Percentiles rank a stretch among this genome's conserved stretches.
Evolutionary conservation across 2,113 vertebrate genomes (phyloP).

Genomic region (Nematolebias whitei): DNA sequence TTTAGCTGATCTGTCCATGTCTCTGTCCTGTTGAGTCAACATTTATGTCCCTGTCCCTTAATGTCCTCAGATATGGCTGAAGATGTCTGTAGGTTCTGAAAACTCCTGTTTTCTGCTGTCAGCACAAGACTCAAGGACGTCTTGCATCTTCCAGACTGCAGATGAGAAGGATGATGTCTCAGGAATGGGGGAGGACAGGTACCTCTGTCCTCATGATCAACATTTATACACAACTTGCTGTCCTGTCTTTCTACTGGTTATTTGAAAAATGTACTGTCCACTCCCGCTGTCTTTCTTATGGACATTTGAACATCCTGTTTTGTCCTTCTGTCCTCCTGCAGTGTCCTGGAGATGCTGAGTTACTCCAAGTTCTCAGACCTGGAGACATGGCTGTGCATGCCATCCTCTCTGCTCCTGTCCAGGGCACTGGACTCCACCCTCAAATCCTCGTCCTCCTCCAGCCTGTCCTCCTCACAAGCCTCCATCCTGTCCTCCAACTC

Average conservation of each 20-base stretch:
- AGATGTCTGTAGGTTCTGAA: slow-evolving; percentile 79
- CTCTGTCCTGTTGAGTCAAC: background rate
- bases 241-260: background rate
- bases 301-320: background rate
- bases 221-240: background rate
- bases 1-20: too few species aligned
- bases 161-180: slow-evolving; percentile 79
- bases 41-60: fast-evolving
- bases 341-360: slow-evolving; percentile 84
- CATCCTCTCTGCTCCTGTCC: slow-evolving; percentile 75
- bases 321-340: slow-evolving; percentile 29
- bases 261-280: too few species aligned
- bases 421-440: slow-evolving; percentile 54
- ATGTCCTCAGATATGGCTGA: slow-evolving; percentile 71
- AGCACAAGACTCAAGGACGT: slow-evolving; percentile 68
- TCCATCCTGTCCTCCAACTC: slow-evolving; percentile 52
- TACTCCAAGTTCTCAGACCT: slow-evolving; percentile 81
- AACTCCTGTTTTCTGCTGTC: slow-evolving; percentile 66
- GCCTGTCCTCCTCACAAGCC: slow-evolving; percentile 44
- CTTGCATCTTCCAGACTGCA: slow-evolving; percentile 72
- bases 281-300: background rate
- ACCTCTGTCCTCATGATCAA: background rate
- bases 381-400: slow-evolving; percentile 85
- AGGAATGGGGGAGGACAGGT: slow-evolving; percentile 80
- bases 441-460: slow-evolving; percentile 44